Conservation (phyloP, 1,140 invertebrate genomes). For the Drosophila mayri region DNA sequence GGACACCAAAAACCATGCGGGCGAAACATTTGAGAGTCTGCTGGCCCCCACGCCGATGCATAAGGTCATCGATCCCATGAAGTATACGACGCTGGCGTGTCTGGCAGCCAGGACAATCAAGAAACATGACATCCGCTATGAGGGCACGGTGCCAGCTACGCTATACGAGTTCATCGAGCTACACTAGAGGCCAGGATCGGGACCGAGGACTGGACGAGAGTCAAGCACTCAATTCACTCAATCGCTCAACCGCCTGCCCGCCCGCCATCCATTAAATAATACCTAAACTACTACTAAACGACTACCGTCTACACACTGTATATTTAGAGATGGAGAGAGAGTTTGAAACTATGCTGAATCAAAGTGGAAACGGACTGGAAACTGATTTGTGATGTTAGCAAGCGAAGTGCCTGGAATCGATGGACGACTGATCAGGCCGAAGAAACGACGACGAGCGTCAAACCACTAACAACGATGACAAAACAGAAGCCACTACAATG, state of each 20-base stretch:
- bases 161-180: slow-evolving; percentile 81
- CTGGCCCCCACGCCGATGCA: slow-evolving; percentile 87
- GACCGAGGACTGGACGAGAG: slow-evolving; percentile 43
- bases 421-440: slow-evolving; percentile 20
- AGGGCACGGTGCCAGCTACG: slow-evolving; percentile 64
- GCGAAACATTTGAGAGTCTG: slow-evolving; percentile 91
- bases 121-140: slow-evolving; percentile 73
- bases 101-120: slow-evolving; percentile 91
- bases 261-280: slow-evolving; percentile 62
- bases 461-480: slow-evolving; percentile 48
- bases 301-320: slow-evolving; percentile 58
- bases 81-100: slow-evolving; percentile 92
- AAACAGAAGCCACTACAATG: slow-evolving; percentile 40
- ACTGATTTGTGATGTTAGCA: slow-evolving; percentile 81
- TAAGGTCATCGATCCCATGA: slow-evolving; percentile 91
- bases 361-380: slow-evolving; percentile 50
- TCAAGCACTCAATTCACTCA: slow-evolving; percentile 55
- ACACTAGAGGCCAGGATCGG: slow-evolving; percentile 61
- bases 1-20: slow-evolving; percentile 93
- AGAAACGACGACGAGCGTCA: slow-evolving; percentile 26
- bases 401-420: slow-evolving; percentile 66
- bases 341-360: slow-evolving; percentile 37
- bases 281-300: slow-evolving; percentile 53
- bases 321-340: slow-evolving; percentile 55
- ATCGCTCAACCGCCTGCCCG: slow-evolving; percentile 49